Base-by-base conservation (phyloP, 2,888 invertebrate species). In the Heteropelma amictum region DNA sequence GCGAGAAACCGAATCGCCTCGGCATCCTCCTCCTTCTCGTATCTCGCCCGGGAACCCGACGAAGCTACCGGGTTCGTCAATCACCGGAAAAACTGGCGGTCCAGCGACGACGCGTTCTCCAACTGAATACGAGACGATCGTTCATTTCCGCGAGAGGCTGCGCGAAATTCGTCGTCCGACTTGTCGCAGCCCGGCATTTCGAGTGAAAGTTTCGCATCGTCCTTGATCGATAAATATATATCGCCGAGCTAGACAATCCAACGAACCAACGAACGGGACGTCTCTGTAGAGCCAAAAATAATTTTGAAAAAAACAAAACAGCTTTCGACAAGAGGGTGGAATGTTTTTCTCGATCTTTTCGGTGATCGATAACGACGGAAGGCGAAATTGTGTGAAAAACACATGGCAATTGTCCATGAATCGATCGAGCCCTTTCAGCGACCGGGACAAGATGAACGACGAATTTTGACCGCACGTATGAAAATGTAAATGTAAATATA, bases 81-180 rank as follows among this genome's bases (percentile, higher is more conserved):
- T 17, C 47, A 54, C n/a, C 26, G 76, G 3, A 79, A 78, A 14
- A 77, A 61, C 12, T 84, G 83, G 84, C 80, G 79, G 17, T 82
- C 83, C 10, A 81, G 75, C 30, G 82, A 83, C 19, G 81, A 80
- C 30, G 74, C 80, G 33, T 76, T 77, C 69, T 77, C 77, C 14
- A 79, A 75, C 77, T 82, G 38, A 79, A 58, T 58, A 21, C 5
- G 1, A 17, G 6, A n/a, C 28, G 14, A 7, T 28, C 12, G 8
- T 51, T 28, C 2, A 8, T 10, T 30, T 26, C 2, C 10, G 2
- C n/a, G n/a, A n/a, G n/a, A n/a, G n/a, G n/a, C n/a, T n/a, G n/a
- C n/a, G n/a, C n/a, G n/a, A n/a, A n/a, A n/a, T n/a, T n/a, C n/a
- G n/a, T n/a, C n/a, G n/a, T n/a, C n/a, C n/a, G n/a, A n/a, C n/a